Evolutionary conservation across 2,888 invertebrate genomes (phyloP).

Genomic region (Archaeoteleia sp.): DNA sequence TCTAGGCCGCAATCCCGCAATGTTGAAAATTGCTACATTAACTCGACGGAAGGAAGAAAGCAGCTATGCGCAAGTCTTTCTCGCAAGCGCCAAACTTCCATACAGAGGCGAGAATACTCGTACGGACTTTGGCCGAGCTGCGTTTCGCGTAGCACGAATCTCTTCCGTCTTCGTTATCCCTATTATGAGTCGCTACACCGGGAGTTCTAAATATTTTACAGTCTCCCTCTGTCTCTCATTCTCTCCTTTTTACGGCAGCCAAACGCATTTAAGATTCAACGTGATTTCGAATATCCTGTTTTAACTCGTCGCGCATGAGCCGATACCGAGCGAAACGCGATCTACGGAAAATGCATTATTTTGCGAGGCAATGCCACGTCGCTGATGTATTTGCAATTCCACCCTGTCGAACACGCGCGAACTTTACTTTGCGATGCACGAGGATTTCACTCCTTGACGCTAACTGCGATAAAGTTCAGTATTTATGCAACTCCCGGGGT

Average conservation of each 20-base stretch:
- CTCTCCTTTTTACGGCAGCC: too few relatives aligned
- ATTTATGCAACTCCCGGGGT: too few relatives aligned
- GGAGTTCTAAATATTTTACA: constrained; percentile 59
- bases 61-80: constrained; percentile 17
- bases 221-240: constrained; percentile 26
- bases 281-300: constrained; percentile 41
- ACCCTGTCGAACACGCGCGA: constrained; percentile 4
- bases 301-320: constrained; percentile 22
- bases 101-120: constrained; percentile 28
- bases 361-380: constrained; percentile 13
- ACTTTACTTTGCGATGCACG: neutral
- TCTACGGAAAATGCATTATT: constrained; percentile 27
- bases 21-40: constrained; percentile 62
- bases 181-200: constrained; percentile 57
- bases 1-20: constrained; percentile 60
- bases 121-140: too few relatives aligned
- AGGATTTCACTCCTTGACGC: neutral
- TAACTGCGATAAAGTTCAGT: neutral
- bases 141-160: constrained; percentile 44
- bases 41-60: constrained; percentile 49
- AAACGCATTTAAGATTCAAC: too few relatives aligned
- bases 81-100: constrained; percentile 37
- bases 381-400: constrained; percentile 24
- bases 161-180: constrained; percentile 65
- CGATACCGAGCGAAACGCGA: constrained; percentile 13